Evolutionary conservation across 2,797 vertebrate genomes (phyloP), one percentile per base, ranked within the genome.

Genomic region (Melanotaenia trifasciata): DNA sequence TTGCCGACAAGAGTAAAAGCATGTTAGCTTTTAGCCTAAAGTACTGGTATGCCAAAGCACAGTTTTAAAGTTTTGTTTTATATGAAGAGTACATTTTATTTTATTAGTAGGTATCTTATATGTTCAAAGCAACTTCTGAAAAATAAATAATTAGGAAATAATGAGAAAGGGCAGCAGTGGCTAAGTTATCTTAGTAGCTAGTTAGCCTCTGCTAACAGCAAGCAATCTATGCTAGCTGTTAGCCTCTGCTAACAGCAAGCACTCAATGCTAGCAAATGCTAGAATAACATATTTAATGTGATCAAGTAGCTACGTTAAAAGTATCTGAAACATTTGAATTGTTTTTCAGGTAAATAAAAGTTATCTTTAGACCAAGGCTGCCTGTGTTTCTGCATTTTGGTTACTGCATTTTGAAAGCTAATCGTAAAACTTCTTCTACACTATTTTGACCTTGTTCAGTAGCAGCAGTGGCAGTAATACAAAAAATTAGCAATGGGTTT

Each of bases 11-110:
- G 71, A 64, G 2, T 9, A 5, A 30, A 5, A 26, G 32, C 40
- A 38, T 67, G 5, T 40, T 72, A 72, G 70, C 36, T 40, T 45
- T 62, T 18, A 62, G 51, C 62, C 51, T 18, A 35, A 28, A 50
- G 32, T 16, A 63, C 14, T 36, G 5, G 13, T 28, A 1, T 51
- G 28, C 14, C 32, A 26, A 58, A 18, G 33, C 50, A 53, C 6
- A 40, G 26, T 6, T 36, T 56, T 3, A 56, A 24, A 54, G 1
- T 56, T 28, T 28, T 28, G 7, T 45, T 20, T 62, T 28, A 14
- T 4, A 20, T 57, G 2, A 58, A 54, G 7, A 13, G 13, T 24
- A 5, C 4, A 26, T 26, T 24, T 4, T 10, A 53, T 24, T 11
- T 24, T 12, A 22, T 53, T 26, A 1, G 10, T 11, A 22, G 50